Evolutionary conservation across 2,113 vertebrate species (phyloP).

Genomic region (Tiliqua scincoides): DNA sequence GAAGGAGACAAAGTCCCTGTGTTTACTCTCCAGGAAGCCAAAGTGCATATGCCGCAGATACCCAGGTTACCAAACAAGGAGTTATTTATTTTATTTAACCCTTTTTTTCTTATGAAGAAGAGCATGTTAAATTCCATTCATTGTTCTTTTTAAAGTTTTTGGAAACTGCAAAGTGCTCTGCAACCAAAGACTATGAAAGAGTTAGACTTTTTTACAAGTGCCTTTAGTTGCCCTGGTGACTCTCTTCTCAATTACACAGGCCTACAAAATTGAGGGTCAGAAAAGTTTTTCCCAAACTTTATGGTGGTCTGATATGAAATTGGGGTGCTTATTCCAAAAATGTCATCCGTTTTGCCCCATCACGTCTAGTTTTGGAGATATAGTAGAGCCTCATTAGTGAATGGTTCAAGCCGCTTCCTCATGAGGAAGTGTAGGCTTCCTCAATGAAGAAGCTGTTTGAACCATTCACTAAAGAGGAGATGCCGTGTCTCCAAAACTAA

Average conservation of each 20-base stretch:
- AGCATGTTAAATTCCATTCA: constrained; percentile 12
- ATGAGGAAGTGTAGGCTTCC: too few relatives aligned
- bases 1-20: constrained; percentile 12
- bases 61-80: constrained; percentile 76
- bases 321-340: too few relatives aligned
- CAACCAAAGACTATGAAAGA: constrained; percentile 62
- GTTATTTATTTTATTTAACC: constrained; percentile 99
- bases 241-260: constrained; percentile 45
- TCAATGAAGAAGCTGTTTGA: too few relatives aligned
- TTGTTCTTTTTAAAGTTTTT: constrained; percentile 42
- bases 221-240: constrained; percentile 67
- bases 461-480: too few relatives aligned
- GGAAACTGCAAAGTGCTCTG: constrained; percentile 60
- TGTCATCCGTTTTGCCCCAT: too few relatives aligned
- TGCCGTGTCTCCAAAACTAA: too few relatives aligned
- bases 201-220: constrained; percentile 66
- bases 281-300: too few relatives aligned
- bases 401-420: too few relatives aligned
- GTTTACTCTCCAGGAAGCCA: constrained; percentile 24
- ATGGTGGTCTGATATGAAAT: too few relatives aligned
- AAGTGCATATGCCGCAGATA: constrained; percentile 34
- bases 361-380: too few relatives aligned
- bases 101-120: constrained; percentile 62
- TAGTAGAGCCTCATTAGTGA: too few relatives aligned
- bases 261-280: too few relatives aligned